phyloP scores from a whole-genome alignment of 2,888 invertebrate genomes.

The Halictus quadricinctus region DNA sequence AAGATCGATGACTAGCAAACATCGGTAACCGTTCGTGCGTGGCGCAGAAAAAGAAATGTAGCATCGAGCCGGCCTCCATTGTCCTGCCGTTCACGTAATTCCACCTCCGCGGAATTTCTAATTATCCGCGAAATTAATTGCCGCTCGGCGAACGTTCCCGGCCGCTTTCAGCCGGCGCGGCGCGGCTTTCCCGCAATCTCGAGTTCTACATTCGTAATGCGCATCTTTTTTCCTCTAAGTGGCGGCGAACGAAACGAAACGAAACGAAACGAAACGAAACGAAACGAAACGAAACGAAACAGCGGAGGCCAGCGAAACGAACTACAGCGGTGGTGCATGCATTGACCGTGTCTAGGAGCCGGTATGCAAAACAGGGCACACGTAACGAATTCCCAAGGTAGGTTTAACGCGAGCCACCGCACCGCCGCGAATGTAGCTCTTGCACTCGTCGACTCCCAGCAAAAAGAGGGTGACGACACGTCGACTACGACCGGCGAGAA shows the following conservation, averaged over 20 bases:
- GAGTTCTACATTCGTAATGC: slow-evolving; percentile 38
- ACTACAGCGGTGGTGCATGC: slow-evolving; percentile 8
- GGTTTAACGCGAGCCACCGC: slow-evolving; percentile 37
- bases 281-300: slow-evolving; percentile 23
- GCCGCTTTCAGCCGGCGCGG: not conserved
- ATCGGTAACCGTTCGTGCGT: not conserved
- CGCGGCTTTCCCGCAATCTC: slow-evolving; percentile 19
- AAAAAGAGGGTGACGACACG: slow-evolving; percentile 6
- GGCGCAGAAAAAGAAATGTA: not conserved
- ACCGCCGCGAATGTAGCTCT: not conserved
- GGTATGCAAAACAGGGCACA: slow-evolving; percentile 31
- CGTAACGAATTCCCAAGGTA: slow-evolving; percentile 37
- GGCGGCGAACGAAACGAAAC: slow-evolving; percentile 12
- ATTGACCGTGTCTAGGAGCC: slow-evolving; percentile 21
- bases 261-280: slow-evolving; percentile 19
- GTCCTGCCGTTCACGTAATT: slow-evolving; percentile 30
- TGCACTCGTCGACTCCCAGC: not conserved
- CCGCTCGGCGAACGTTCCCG: slow-evolving; percentile 1
- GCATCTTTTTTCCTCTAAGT: slow-evolving; percentile 22
- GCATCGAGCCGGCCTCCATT: not conserved
- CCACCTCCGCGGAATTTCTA: slow-evolving; percentile 35
- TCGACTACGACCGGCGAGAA: not conserved
- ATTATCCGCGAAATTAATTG: slow-evolving; percentile 42
- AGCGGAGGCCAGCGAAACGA: not conserved
- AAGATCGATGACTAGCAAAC: not conserved